Percentiles rank a stretch among this genome's conserved stretches.
Conservation (phyloP, 1,140 invertebrate species). For the Grapholita molesta region DNA sequence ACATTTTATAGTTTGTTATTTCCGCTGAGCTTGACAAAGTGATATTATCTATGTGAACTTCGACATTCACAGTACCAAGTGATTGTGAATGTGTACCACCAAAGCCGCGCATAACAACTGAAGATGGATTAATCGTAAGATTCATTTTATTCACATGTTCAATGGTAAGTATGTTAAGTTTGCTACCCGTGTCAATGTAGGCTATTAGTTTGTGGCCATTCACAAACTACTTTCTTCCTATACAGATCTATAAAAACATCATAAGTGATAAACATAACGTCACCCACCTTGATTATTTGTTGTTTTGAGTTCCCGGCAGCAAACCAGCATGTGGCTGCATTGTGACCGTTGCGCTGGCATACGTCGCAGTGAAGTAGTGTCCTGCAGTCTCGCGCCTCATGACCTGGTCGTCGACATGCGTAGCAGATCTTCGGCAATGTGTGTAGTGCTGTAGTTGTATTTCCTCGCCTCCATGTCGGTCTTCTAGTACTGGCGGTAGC, state of each 20-base stretch:
- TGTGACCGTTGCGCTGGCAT: slow-evolving; percentile 34
- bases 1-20: slow-evolving; percentile 2
- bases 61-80: not conserved
- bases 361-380: slow-evolving; percentile 34
- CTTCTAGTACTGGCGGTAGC: not conserved
- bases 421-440: slow-evolving; percentile 8
- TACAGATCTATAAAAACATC: slow-evolving; percentile 16
- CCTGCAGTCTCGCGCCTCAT: not conserved
- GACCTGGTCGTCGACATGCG: not conserved
- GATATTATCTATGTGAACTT: not conserved
- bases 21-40: not conserved
- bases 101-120: slow-evolving; percentile 11
- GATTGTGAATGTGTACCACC: slow-evolving; percentile 4
- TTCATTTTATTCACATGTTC: not conserved
- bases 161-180: slow-evolving; percentile 23
- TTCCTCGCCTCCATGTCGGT: slow-evolving; percentile 4
- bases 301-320: not conserved
- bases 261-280: not conserved
- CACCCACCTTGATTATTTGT: not conserved
- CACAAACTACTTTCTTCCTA: slow-evolving; percentile 24
- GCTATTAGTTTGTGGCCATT: slow-evolving; percentile 19
- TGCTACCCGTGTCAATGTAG: slow-evolving; percentile 32
- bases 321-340: not conserved
- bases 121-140: not conserved
- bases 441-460: not conserved